A percentile compares a stretch with the other conserved stretches of the same genome.
These are phyloP conservation scores for Crocallis elinguaria DNA, from an alignment of 2,888 invertebrate genomes.

Conservation along the genomic window DNA sequence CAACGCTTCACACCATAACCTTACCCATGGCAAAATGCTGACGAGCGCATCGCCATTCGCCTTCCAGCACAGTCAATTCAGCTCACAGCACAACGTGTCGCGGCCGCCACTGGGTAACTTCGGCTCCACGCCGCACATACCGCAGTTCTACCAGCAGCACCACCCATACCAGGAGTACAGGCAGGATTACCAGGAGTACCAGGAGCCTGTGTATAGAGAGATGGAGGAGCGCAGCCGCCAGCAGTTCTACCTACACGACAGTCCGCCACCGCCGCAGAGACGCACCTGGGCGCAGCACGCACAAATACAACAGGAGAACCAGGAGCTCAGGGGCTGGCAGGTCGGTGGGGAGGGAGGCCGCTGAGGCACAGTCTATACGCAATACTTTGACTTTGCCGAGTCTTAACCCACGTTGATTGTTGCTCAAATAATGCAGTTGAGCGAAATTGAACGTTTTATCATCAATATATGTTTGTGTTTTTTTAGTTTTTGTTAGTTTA, in stretches of 20 bases:
- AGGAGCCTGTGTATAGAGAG: constrained; percentile 59
- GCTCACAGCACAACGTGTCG: constrained; percentile 82
- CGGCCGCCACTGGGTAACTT: constrained; percentile 72
- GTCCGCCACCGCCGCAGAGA: constrained; percentile 83
- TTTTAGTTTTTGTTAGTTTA: too few relatives aligned
- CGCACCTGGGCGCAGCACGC: constrained; percentile 88
- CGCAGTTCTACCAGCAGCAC: constrained; percentile 54
- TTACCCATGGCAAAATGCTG: constrained; percentile 31
- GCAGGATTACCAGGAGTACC: constrained; percentile 58
- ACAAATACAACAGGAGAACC: constrained; percentile 77
- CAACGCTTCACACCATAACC: constrained; percentile 9
- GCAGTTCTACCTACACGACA: constrained; percentile 92
- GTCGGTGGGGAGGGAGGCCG: constrained; percentile 44
- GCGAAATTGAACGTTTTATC: too few relatives aligned
- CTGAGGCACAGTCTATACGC: not conserved
- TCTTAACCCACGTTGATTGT: too few relatives aligned
- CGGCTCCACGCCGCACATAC: constrained; percentile 81
- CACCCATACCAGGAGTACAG: constrained; percentile 58
- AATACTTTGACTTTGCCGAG: too few relatives aligned
- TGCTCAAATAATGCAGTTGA: too few relatives aligned
- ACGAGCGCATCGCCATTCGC: constrained; percentile 39
- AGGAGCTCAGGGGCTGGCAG: constrained; percentile 80
- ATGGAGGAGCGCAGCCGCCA: constrained; percentile 52
- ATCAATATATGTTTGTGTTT: too few relatives aligned
- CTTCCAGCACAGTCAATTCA: constrained; percentile 83